Percentiles rank a stretch among this genome's conserved stretches.
Evolutionary conservation across 1,140 invertebrate species (phyloP).

Genomic region (Zaprionus tsacasi): DNA sequence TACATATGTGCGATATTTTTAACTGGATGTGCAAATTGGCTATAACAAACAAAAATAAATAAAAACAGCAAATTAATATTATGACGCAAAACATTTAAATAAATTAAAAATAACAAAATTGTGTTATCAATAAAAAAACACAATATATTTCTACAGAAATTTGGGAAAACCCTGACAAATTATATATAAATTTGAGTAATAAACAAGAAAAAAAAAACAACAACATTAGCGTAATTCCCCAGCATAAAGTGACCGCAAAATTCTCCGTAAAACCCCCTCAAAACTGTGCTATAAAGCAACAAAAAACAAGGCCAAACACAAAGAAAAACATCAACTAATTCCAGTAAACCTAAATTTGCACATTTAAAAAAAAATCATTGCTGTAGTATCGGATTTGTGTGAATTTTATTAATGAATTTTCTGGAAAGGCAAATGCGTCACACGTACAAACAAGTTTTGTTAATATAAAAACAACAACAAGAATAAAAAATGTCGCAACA

Average conservation of each 20-base stretch:
- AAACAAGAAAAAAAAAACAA: constrained; percentile 32
- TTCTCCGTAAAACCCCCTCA: constrained; percentile 62
- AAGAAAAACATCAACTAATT: constrained; percentile 7
- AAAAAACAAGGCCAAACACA: constrained; percentile 46
- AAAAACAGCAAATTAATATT: neutral
- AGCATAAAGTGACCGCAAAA: constrained; percentile 51
- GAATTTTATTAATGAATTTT: constrained; percentile 4
- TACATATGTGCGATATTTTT: constrained; percentile 1
- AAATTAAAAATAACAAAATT: constrained; percentile 2
- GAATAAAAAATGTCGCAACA: constrained; percentile 1
- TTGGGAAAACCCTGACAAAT: neutral
- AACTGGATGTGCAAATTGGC: neutral
- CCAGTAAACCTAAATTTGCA: neutral
- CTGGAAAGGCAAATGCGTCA: constrained; percentile 27
- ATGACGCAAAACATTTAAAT: constrained; percentile 25
- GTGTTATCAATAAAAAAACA: neutral
- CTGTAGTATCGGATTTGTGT: too few species aligned
- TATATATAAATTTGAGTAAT: constrained; percentile 22
- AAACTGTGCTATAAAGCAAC: constrained; percentile 68
- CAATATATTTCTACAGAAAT: neutral
- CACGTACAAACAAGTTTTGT: neutral
- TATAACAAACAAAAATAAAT: neutral
- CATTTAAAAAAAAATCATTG: neutral
- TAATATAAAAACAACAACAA: neutral
- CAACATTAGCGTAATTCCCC: neutral